A percentile compares a stretch with the other conserved stretches of the same genome.
phyloP scores from a whole-genome alignment of 2,113 vertebrate species.

The Hemibagrus wyckioides region DNA sequence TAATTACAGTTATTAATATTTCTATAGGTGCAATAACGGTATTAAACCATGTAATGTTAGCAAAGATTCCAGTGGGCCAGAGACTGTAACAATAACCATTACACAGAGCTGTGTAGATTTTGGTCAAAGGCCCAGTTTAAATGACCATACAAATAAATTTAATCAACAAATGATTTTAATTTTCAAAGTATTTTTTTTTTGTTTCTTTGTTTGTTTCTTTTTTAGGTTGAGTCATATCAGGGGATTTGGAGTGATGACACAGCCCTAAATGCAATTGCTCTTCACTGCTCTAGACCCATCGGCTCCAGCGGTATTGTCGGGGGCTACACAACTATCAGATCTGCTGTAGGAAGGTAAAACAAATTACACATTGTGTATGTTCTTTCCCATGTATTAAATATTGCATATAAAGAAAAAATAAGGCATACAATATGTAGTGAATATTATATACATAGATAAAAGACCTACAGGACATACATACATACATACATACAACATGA shows the following conservation, averaged over 20 bases:
- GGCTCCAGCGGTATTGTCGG: too few relatives aligned
- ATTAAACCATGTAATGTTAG: background rate
- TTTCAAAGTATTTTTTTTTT: background rate
- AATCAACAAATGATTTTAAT: background rate
- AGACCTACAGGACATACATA: background rate
- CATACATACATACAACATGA: background rate
- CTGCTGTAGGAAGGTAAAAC: background rate
- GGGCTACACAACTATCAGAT: background rate
- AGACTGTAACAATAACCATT: background rate
- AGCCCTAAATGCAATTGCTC: conserved; percentile 20
- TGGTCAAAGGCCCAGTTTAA: background rate
- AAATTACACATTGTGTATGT: background rate
- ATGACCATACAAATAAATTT: background rate
- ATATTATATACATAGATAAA: background rate
- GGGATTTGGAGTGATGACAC: background rate
- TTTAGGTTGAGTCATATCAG: background rate
- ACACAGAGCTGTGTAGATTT: background rate
- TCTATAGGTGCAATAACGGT: background rate
- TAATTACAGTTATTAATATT: background rate
- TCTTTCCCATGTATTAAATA: background rate
- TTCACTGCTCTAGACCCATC: background rate
- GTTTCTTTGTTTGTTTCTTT: background rate
- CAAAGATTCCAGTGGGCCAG: background rate
- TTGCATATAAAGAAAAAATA: background rate
- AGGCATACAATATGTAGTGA: background rate